Evolutionary conservation across 1,140 invertebrate species (phyloP), one percentile per base, ranked within the genome.

Genomic region (Drosophila miranda): DNA sequence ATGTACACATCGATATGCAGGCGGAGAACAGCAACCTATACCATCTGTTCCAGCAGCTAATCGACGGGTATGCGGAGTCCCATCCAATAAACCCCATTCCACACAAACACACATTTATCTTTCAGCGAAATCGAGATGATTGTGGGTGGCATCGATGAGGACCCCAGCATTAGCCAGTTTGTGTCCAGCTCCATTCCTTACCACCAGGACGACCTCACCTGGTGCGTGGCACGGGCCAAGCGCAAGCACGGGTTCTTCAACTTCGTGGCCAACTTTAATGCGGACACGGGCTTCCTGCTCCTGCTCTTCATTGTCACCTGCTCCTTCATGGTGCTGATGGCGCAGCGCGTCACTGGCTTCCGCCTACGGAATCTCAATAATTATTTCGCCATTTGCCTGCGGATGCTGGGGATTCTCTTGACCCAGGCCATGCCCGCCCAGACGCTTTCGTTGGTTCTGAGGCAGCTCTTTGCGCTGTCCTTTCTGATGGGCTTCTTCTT

Each of bases 181-280:
- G 79, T 90, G 0, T 90, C 89, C 14, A 86, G 82, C 38, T 76
- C 82, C n/a, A 76, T 87, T 6, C 72, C 89, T 0, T 90, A 90
- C 44, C 74, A 79, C 23, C 89, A 90, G 71, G 89, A 90, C 19
- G 89, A 90, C 8, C 63, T 90, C n/a, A 90, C 89, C 1, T 90
- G 89, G 89, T 90, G 89, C 38, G 89, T 90, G 45, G 77, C 89
- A 6, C 82, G 62, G 45, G 89, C 89, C 0, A 71, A 86, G 16
- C 72, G 75, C 0, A 55, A 75, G 0, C 61, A 82, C 38, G 79
- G 75, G 14, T 78, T 90, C 23, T 89, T 90, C 16, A 90, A 90
- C 38, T 90, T 90, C 26, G 34, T 90, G 70, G 63, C 75, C 21
- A 77, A 69, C 28, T 89, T 90, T 2, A 66, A 81, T 45, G 55